Evolutionary conservation across 1,140 invertebrate genomes (phyloP), one percentile per base, ranked within the genome.

Genomic region (Heterodera schachtii): DNA sequence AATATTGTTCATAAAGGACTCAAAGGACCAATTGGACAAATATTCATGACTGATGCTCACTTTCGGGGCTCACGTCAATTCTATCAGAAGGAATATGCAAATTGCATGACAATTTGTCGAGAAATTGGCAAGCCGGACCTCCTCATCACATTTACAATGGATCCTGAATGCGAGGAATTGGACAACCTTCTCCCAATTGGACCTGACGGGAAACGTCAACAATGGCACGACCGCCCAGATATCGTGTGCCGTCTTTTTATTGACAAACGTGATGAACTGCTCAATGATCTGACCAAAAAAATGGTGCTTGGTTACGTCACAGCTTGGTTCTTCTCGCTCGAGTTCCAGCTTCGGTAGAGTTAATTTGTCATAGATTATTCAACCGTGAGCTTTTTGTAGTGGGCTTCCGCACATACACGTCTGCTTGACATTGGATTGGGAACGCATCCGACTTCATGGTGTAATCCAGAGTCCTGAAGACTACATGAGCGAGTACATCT

Each of bases 101-200:
- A 73, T 73, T 73, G 71, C 19, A 73, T 73, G 71, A 73, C 71
- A 16, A 73, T 73, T 4, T 73, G 71, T 4, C 44, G 71, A 3
- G 71, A 73, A 73, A 73, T 73, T 5, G 71, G 71, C 47, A 46
- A 46, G 5, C 44, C 47, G 1, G 71, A 73, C 1, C 13, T 73
- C 4, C 3, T 73, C 0, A 16, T 73, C 2, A 73, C 71, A 0
- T 73, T 73, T n/a, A 73, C 71, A 46, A 73, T 73, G 71, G 19
- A 21, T 73, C 57, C 57, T 16, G 57, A 60, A 9, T 60, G 57
- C 16, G 16, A 16, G 3, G 71, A 73, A 73, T 16, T 49, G 0
- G 13, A 73, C 11, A 5, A 73, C 19, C 2, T 73, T 1, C 13
- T 46, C 3, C n/a, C 44, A n/a, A 1, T 16, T 16, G 47, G 44